phyloP scores from a whole-genome alignment of 92 coral and sea anemone species.

The Epizoanthus illoricatus region DNA sequence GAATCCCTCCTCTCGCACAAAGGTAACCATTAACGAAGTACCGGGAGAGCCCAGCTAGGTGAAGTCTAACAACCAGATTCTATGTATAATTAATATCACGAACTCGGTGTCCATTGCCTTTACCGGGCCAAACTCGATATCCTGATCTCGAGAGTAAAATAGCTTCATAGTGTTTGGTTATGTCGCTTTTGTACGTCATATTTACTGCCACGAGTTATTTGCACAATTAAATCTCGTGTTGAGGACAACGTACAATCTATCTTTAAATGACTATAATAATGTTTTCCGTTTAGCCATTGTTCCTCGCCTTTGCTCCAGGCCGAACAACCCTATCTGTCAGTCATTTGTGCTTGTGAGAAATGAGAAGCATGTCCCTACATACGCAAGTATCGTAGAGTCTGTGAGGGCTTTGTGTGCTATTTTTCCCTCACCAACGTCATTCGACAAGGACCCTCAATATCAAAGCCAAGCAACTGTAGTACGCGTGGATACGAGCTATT shows the following conservation, averaged over 20 bases:
- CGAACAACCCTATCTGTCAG: slow-evolving; percentile 22
- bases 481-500: slow-evolving; percentile 28
- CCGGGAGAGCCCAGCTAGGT: slow-evolving; percentile 5
- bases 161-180: background rate
- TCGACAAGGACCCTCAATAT: slow-evolving; percentile 1
- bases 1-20: slow-evolving; percentile 24
- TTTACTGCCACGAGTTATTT: slow-evolving; percentile 15
- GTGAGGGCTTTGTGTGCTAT: background rate
- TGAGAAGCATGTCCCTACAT: slow-evolving; percentile 19
- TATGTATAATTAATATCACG: slow-evolving; percentile 42
- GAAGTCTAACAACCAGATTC: slow-evolving; percentile 24
- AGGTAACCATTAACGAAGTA: slow-evolving; percentile 25
- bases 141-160: background rate
- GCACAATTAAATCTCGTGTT: slow-evolving; percentile 10
- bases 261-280: slow-evolving; percentile 40
- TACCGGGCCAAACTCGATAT: background rate
- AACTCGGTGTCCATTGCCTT: background rate
- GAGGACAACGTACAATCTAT: slow-evolving; percentile 30
- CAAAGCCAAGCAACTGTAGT: background rate
- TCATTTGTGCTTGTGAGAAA: slow-evolving; percentile 27
- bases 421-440: slow-evolving; percentile 26
- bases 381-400: slow-evolving; percentile 12
- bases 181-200: background rate
- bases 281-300: slow-evolving; percentile 38
- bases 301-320: slow-evolving; percentile 7